Percentiles rank a stretch among this genome's conserved stretches.
phyloP scores from a whole-genome alignment of 2,797 vertebrate genomes.

The Parambassis ranga region DNA sequence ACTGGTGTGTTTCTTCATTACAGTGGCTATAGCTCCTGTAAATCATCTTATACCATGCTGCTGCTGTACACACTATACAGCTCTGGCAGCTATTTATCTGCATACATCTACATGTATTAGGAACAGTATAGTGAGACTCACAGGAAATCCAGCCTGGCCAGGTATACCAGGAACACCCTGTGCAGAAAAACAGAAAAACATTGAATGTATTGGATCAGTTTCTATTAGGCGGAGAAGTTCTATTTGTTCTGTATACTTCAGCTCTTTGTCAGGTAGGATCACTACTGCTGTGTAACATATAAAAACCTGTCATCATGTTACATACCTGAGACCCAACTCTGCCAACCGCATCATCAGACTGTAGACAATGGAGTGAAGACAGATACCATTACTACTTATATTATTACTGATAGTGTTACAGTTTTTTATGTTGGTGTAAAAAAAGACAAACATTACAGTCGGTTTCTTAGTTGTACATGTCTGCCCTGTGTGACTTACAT shows the following conservation, averaged over 20 bases:
- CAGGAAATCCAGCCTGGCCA: slow-evolving; percentile 85
- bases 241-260: too few species aligned
- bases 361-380: slow-evolving; percentile 1
- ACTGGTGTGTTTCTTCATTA: too few species aligned
- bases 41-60: too few species aligned
- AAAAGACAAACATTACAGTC: not conserved
- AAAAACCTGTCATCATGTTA: too few species aligned
- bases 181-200: slow-evolving; percentile 6
- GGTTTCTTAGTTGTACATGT: not conserved
- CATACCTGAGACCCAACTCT: slow-evolving; percentile 66
- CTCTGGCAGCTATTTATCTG: too few species aligned
- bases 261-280: too few species aligned
- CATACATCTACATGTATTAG: too few species aligned
- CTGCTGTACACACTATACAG: too few species aligned
- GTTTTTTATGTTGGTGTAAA: not conserved
- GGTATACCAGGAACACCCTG: slow-evolving; percentile 80
- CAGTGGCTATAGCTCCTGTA: too few species aligned
- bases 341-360: slow-evolving; percentile 55
- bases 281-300: too few species aligned
- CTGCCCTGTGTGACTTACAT: slow-evolving; percentile 51
- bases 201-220: not conserved
- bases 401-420: too few species aligned
- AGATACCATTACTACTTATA: not conserved
- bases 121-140: slow-evolving; percentile 77
- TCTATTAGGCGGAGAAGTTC: too few species aligned